Conservation (phyloP, 2,888 invertebrate genomes). For the Andrena flavipes region DNA sequence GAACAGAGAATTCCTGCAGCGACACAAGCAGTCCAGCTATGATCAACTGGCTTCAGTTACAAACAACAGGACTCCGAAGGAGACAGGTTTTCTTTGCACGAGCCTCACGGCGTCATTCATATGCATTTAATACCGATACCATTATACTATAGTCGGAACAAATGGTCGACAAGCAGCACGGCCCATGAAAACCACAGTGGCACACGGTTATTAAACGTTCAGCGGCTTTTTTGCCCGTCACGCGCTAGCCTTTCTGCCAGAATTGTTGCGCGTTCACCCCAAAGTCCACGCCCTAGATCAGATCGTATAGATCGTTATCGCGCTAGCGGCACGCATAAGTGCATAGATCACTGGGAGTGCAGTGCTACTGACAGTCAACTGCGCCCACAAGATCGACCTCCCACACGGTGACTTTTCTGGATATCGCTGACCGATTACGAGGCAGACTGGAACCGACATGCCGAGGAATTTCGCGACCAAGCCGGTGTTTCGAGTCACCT, state of each 20-base stretch:
- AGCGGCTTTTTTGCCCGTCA: background rate
- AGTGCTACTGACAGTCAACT: constrained; percentile 35
- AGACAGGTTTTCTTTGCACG: constrained; percentile 1
- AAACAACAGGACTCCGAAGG: background rate
- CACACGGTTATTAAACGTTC: constrained; percentile 25
- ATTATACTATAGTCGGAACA: background rate
- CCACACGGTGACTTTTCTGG: constrained; percentile 37
- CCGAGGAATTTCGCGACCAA: constrained; percentile 41
- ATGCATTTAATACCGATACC: background rate
- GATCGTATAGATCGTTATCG: constrained; percentile 44
- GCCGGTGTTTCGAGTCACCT: constrained; percentile 2
- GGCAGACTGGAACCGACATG: background rate
- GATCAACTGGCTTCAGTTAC: background rate
- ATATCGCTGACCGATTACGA: constrained; percentile 39
- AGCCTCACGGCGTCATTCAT: background rate
- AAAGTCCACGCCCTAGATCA: constrained; percentile 46
- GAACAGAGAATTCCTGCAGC: background rate
- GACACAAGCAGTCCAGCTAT: background rate
- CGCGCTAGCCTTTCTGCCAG: constrained; percentile 1
- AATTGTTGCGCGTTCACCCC: constrained; percentile 28
- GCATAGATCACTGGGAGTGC: constrained; percentile 35
- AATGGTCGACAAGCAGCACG: constrained; percentile 1
- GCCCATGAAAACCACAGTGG: background rate
- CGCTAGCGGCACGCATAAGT: background rate
- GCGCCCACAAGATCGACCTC: constrained; percentile 45